Conservation (phyloP, 2,888 invertebrate genomes). For the Pardosa pseudoannulata region DNA sequence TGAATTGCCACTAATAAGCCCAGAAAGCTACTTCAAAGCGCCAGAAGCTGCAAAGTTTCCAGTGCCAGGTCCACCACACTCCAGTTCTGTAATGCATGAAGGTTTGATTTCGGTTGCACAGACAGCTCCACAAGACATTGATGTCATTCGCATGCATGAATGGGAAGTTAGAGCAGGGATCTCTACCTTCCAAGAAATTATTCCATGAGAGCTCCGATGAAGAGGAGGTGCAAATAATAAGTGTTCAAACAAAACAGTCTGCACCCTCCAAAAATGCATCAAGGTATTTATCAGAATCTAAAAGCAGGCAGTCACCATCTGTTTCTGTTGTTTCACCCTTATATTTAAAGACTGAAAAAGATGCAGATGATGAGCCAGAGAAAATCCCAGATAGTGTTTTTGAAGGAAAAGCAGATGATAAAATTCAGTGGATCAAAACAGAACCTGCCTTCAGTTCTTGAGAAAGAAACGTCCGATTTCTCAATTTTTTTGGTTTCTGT, state of each 20-base stretch:
- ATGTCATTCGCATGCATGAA: constrained; percentile 7
- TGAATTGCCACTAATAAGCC: constrained; percentile 44
- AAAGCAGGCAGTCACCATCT: background rate
- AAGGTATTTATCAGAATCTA: constrained; percentile 20
- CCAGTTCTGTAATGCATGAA: constrained; percentile 34
- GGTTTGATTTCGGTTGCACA: constrained; percentile 60
- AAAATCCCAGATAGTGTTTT: background rate
- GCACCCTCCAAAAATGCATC: constrained; percentile 26
- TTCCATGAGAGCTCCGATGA: constrained; percentile 18
- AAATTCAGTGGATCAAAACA: background rate
- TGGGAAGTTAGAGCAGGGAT: background rate
- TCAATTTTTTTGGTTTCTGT: background rate
- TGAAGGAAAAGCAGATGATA: constrained; percentile 9
- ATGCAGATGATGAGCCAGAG: background rate
- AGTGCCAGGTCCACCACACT: constrained; percentile 21
- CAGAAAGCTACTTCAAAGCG: constrained; percentile 44
- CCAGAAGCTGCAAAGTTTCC: constrained; percentile 62
- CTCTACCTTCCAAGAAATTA: background rate
- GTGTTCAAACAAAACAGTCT: constrained; percentile 42
- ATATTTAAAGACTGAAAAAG: constrained; percentile 49
- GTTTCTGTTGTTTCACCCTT: constrained; percentile 30
- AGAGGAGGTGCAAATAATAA: constrained; percentile 64
- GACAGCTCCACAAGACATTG: constrained; percentile 56
- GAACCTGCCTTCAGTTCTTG: background rate
- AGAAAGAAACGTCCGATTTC: background rate